phyloP scores from a whole-genome alignment of 53 echinoderm and acorn worm species.

The Actinopyga echinites region DNA sequence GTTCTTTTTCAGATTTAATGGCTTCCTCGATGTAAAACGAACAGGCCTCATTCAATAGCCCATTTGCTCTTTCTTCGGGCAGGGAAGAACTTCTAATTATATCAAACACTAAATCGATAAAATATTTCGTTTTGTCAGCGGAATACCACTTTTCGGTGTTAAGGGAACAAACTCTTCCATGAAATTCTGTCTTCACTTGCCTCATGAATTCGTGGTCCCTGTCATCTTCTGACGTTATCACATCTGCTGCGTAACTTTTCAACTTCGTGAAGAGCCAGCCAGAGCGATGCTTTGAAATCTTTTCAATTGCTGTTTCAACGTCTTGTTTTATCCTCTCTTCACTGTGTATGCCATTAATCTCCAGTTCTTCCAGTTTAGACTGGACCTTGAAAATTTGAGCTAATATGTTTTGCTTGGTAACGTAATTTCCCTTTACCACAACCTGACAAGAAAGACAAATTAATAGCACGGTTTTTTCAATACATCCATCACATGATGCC shows the following conservation, averaged over 20 bases:
- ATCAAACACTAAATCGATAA: background rate
- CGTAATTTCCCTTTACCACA: background rate
- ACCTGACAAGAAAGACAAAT: background rate
- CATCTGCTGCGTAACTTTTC: background rate
- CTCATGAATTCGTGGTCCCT: background rate
- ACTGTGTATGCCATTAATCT: background rate
- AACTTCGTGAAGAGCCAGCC: background rate
- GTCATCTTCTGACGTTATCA: background rate
- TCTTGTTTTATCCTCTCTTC: background rate
- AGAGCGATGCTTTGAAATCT: background rate
- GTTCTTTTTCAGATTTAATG: background rate
- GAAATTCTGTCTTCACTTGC: background rate
- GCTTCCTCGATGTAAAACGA: background rate
- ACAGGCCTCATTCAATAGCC: background rate
- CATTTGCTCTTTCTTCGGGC: background rate
- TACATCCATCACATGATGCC: background rate
- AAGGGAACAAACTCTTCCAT: background rate
- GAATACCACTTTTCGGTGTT: background rate
- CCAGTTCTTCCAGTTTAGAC: background rate
- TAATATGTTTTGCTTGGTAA: background rate
- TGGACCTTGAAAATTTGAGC: background rate
- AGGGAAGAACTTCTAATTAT: background rate
- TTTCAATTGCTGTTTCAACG: background rate
- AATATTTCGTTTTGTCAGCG: background rate
- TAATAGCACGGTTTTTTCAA: background rate